Evolutionary conservation across 2,888 invertebrate species (phyloP), one percentile per base, ranked within the genome.

Genomic region (Polymixis lichenea): DNA sequence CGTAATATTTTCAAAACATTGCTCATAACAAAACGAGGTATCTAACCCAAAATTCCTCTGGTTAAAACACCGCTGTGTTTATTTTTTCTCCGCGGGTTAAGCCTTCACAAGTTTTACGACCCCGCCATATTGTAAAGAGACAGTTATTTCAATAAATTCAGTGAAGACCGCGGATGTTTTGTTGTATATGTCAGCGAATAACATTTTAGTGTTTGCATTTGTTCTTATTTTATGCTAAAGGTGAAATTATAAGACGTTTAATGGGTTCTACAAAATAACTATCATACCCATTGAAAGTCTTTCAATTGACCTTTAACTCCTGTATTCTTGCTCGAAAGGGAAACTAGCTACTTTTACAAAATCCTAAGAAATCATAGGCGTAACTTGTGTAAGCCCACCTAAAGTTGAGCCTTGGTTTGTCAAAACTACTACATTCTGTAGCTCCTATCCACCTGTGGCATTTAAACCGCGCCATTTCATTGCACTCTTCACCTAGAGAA

Each of bases 61-160:
- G 38, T 70, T 67, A 43, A 70, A 84, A 80, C 65, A 84, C 62
- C n/a, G 43, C 22, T 13, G 8, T 46, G 19, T 66, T 75, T 73
- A 56, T 71, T 53, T 79, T 68, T 70, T 51, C 43, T 46, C 17
- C 38, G 22, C 22, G 13, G 62, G 38, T 70, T 51, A 76, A 84
- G 28, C 72, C 60, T 68, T 43, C 68, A 66, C 71, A 80, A 83
- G 67, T 62, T 71, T 72, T 65, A 65, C 1, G 22, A 13, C 9
- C 25, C 46, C 51, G 22, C n/a, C 62, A 62, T 76, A 74, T 66
- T 84, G 38, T 75, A 28, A 55, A 49, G 65, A 62, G 72, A 76
- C 75, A 71, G 68, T 65, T 70, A 72, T 85, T 77, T 66, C 66
- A 83, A 81, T 85, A 77, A 81, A 85, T 85, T 74, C 62, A 19